Conservation (phyloP, 2,888 invertebrate genomes). For the Phalera bucephala region DNA sequence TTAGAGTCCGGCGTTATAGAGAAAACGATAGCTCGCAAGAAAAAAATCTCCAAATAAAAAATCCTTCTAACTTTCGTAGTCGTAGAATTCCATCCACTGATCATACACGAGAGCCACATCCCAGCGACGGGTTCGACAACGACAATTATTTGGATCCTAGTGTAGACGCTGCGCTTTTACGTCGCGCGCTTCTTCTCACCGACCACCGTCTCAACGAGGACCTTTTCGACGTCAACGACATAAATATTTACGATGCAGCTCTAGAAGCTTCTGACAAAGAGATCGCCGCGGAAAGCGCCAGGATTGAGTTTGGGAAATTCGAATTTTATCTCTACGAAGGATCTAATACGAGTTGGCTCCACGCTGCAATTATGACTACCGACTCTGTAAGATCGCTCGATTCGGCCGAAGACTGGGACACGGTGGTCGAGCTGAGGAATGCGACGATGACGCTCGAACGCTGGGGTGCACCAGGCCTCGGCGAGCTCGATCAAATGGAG, state of each 20-base stretch:
- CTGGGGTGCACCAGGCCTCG: conserved; percentile 17
- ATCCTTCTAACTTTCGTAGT: neutral
- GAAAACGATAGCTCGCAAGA: neutral
- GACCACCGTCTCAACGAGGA: conserved; percentile 14
- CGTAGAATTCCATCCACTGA: neutral
- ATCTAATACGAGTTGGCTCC: conserved; percentile 32
- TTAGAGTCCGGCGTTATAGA: neutral
- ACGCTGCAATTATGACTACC: conserved; percentile 33
- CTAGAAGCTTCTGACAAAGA: conserved; percentile 18
- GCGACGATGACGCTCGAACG: conserved; percentile 24
- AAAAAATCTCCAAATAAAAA: neutral
- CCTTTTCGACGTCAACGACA: conserved; percentile 8
- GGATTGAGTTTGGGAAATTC: conserved; percentile 20
- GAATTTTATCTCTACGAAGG: conserved; percentile 42
- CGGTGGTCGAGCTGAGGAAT: conserved; percentile 31
- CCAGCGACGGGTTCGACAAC: neutral
- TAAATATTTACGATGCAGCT: conserved; percentile 8
- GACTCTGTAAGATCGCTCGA: conserved; percentile 32
- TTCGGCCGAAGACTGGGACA: conserved; percentile 31
- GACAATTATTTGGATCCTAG: conserved; percentile 11
- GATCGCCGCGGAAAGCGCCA: conserved; percentile 13
- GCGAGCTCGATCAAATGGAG: conserved; percentile 6
- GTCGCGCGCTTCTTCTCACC: conserved; percentile 26
- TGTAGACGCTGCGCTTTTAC: conserved; percentile 15
- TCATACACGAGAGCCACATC: neutral